Base-by-base conservation (phyloP, 2,113 vertebrate genomes). In the Lepidothrix coronata region DNA sequence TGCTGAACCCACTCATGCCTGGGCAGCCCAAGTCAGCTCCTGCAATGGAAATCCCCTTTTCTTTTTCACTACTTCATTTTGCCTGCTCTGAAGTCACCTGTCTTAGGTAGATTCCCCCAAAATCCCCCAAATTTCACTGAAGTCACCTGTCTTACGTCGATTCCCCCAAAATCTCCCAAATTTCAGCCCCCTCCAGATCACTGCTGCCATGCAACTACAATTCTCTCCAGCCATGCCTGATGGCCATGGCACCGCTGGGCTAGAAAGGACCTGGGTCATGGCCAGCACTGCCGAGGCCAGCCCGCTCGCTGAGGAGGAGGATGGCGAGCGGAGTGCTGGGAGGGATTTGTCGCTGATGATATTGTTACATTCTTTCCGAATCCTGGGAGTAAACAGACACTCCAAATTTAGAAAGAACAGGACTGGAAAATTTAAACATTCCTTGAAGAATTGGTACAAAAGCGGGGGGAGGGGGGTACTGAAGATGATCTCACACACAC, bases 391-490 rank as follows among this genome's bases (percentile, higher is more conserved):
- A 97, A 97, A 97, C 95, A 97, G 94, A 89, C 54, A 4, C 73
- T 97, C 96, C 97, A 97, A 97, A 97, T 97, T 97, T 97, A 97
- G 97, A 96, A 97, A 94, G 96, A 96, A 97, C 89, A 91, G 92
- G 81, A 85, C 95, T 97, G 97, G 97, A 97, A 97, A 97, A 97
- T 96, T 96, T 96, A 97, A 97, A 96, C 95, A 94, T 96, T 97
- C 97, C 94, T 97, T 96, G 93, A 91, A 97, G 95, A 96, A 96
- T 86, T 96, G 96, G 95, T 95, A 95, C 93, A 97, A 89, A 92
- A 52, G 66, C 27, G 1, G 51, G 61, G 62, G 54, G 52, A 43
- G 44, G 66, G 81, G 77, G 51, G 43, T 1, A 44, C 77, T 76
- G 93, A 89, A 59, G 94, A 97, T 97, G 97, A 97, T 96, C 93